Conservation (phyloP, 2,888 invertebrate genomes). For the Hyalella azteca region DNA sequence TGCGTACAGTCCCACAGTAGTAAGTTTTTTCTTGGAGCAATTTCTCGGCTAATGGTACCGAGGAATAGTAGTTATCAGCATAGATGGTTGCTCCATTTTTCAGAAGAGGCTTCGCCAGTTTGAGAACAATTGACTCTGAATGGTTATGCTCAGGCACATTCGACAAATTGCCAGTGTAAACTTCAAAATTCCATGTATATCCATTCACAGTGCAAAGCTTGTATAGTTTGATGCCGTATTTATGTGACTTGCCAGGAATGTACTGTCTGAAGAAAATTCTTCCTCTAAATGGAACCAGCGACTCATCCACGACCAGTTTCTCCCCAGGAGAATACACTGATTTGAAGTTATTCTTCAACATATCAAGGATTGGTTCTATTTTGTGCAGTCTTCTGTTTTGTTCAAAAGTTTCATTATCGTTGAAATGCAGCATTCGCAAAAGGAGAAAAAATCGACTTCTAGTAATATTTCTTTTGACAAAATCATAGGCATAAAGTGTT, state of each 20-base stretch:
- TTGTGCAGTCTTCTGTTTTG: constrained; percentile 33
- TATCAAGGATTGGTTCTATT: constrained; percentile 35
- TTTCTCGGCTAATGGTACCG: constrained; percentile 34
- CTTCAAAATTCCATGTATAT: constrained; percentile 38
- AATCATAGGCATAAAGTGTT: too few relatives aligned
- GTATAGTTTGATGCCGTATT: constrained; percentile 5
- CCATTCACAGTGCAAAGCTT: constrained; percentile 15
- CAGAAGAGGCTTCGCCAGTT: constrained; percentile 29
- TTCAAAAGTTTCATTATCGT: too few relatives aligned
- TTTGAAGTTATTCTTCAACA: constrained; percentile 35
- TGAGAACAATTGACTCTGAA: constrained; percentile 9
- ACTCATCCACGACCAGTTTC: constrained; percentile 30
- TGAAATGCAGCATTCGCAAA: constrained; percentile 9
- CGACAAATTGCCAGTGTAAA: constrained; percentile 33
- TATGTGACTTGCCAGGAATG: constrained; percentile 30
- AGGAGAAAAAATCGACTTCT: neutral
- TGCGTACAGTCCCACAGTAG: constrained; percentile 4
- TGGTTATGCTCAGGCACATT: constrained; percentile 15
- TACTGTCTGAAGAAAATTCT: too few relatives aligned
- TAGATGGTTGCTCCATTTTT: constrained; percentile 21
- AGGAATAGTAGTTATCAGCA: constrained; percentile 39
- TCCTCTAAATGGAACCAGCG: too few relatives aligned
- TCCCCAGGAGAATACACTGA: constrained; percentile 35
- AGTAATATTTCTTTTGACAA: too few relatives aligned
- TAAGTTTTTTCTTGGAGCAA: too few relatives aligned